phyloP scores from a whole-genome alignment of 1,140 invertebrate genomes.

The Drosophila bifasciata region DNA sequence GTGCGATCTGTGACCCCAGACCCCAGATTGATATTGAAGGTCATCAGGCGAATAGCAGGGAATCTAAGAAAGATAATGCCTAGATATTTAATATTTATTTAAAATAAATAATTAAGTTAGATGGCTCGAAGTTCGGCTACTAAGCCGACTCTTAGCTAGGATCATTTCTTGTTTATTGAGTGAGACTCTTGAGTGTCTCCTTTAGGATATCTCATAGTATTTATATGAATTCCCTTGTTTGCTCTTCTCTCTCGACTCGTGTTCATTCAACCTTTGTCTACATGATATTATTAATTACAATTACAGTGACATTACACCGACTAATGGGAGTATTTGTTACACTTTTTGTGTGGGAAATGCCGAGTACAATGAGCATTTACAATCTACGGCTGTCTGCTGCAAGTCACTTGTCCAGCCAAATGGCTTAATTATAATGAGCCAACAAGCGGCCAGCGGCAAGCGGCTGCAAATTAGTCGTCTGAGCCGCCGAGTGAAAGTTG shows the following conservation, averaged over 20 bases:
- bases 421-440: constrained; percentile 66
- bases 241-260: background rate
- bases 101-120: too few relatives aligned
- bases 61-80: too few relatives aligned
- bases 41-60: too few relatives aligned
- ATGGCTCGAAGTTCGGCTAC: too few relatives aligned
- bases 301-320: constrained; percentile 26
- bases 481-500: constrained; percentile 32
- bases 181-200: too few relatives aligned
- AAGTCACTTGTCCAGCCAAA: constrained; percentile 50
- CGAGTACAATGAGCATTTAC: constrained; percentile 23
- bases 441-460: constrained; percentile 15
- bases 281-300: constrained; percentile 36
- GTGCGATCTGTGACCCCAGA: constrained; percentile 4
- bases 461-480: constrained; percentile 25
- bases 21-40: too few relatives aligned
- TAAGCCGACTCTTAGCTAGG: too few relatives aligned
- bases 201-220: background rate
- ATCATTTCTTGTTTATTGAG: too few relatives aligned
- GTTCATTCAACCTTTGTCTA: constrained; percentile 48
- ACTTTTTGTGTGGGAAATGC: constrained; percentile 56
- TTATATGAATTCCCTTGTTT: background rate
- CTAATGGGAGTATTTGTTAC: constrained; percentile 54
- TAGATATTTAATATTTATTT: too few relatives aligned
- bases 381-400: constrained; percentile 17